These are phyloP conservation scores for Pelvicachromis taeniatus DNA, from an alignment of 2,113 vertebrate genomes.

Conservation along the genomic window DNA sequence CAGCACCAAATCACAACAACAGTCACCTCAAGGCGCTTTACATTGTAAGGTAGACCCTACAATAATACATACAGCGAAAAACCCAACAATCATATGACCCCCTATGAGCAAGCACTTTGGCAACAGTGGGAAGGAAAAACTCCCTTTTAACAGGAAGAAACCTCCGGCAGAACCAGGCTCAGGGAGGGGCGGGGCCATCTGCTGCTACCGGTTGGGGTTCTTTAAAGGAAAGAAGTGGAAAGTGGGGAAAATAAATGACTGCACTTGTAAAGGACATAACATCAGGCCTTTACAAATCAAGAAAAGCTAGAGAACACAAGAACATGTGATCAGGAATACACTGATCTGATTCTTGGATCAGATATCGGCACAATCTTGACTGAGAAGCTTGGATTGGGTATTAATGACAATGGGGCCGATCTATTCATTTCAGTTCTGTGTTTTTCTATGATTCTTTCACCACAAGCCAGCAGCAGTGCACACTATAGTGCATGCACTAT, in stretches of 20 bases:
- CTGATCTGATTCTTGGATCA: neutral
- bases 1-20: too few relatives aligned
- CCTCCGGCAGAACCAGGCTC: too few relatives aligned
- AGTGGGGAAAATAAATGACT: neutral
- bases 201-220: too few relatives aligned
- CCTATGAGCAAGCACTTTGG: too few relatives aligned
- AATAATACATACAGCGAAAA: too few relatives aligned
- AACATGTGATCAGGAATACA: neutral
- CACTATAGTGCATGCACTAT: neutral
- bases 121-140: too few relatives aligned
- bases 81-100: too few relatives aligned
- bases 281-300: neutral
- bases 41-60: too few relatives aligned
- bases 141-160: too few relatives aligned
- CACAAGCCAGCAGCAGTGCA: accelerated
- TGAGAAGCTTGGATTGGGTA: accelerated
- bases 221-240: neutral
- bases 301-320: neutral
- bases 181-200: too few relatives aligned
- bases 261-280: neutral
- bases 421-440: neutral
- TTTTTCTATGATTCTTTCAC: neutral
- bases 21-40: too few relatives aligned
- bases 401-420: accelerated
- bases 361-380: neutral